Evolutionary conservation across 2,888 invertebrate genomes (phyloP).

Genomic region (Stenurella melanura): DNA sequence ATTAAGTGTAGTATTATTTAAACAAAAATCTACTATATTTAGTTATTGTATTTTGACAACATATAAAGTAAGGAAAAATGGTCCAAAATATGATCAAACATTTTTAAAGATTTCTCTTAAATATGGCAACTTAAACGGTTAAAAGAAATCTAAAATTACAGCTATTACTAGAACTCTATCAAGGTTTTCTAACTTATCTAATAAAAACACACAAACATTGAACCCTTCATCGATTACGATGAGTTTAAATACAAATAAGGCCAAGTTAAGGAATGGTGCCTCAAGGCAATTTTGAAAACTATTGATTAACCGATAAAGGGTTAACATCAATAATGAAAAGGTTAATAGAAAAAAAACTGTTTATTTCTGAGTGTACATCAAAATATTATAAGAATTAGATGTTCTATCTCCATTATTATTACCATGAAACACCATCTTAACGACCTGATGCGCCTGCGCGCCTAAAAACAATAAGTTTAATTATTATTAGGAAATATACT

Average conservation of each 20-base stretch:
- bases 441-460: constrained; percentile 67
- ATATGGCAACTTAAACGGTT: too few relatives aligned
- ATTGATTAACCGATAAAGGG: constrained; percentile 62
- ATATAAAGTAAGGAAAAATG: too few relatives aligned
- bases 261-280: constrained; percentile 62
- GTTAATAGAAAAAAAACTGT: constrained; percentile 15
- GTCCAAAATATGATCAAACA: too few relatives aligned
- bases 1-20: too few relatives aligned
- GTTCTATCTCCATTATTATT: constrained; percentile 32
- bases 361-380: constrained; percentile 32
- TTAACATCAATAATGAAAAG: constrained; percentile 50
- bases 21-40: too few relatives aligned
- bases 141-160: not conserved
- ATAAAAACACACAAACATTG: constrained; percentile 5
- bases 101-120: too few relatives aligned
- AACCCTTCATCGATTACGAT: constrained; percentile 54
- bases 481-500: not conserved
- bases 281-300: constrained; percentile 56
- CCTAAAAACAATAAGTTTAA: constrained; percentile 60
- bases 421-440: constrained; percentile 62
- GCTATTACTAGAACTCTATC: not conserved
- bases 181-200: not conserved
- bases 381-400: constrained; percentile 29
- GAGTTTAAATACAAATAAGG: constrained; percentile 30
- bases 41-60: too few relatives aligned